Conservation (phyloP, 2,797 vertebrate species). For the Peromyscus eremicus region DNA sequence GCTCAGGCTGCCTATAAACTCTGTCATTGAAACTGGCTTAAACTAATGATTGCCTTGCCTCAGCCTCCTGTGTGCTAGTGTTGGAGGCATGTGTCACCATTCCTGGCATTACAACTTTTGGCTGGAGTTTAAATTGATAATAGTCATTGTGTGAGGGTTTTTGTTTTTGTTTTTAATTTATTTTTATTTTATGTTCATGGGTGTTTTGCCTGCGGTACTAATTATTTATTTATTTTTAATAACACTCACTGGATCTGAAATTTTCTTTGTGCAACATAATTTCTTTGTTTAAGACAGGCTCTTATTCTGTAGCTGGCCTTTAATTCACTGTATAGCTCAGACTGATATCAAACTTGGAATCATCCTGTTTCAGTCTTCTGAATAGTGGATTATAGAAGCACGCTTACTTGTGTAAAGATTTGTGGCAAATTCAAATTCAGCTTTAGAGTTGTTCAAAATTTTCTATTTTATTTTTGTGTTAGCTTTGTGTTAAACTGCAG, state of each 20-base stretch:
- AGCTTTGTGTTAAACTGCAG: background rate
- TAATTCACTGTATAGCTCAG: background rate
- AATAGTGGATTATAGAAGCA: background rate
- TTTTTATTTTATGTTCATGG: background rate
- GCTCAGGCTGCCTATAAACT: background rate
- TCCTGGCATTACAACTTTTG: background rate
- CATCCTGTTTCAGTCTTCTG: background rate
- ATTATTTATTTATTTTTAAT: background rate
- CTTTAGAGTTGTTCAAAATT: conserved; percentile 11
- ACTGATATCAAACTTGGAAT: background rate
- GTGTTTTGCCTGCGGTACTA: background rate
- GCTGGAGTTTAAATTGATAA: conserved; percentile 16
- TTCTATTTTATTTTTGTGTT: conserved; percentile 36
- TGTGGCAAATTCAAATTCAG: conserved; percentile 53
- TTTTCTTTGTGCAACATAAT: background rate
- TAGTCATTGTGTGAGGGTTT: conserved; percentile 41
- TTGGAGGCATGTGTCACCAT: background rate
- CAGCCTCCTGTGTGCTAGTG: background rate
- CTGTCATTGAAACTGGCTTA: background rate
- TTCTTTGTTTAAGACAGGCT: background rate
- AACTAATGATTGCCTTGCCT: background rate
- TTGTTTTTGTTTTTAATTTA: conserved; percentile 15
- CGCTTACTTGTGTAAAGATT: background rate
- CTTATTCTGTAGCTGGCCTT: background rate
- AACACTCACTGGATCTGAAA: background rate